Conservation (phyloP, 92 coral and sea anemone genomes). For the Parazoanthus atlanticus region DNA sequence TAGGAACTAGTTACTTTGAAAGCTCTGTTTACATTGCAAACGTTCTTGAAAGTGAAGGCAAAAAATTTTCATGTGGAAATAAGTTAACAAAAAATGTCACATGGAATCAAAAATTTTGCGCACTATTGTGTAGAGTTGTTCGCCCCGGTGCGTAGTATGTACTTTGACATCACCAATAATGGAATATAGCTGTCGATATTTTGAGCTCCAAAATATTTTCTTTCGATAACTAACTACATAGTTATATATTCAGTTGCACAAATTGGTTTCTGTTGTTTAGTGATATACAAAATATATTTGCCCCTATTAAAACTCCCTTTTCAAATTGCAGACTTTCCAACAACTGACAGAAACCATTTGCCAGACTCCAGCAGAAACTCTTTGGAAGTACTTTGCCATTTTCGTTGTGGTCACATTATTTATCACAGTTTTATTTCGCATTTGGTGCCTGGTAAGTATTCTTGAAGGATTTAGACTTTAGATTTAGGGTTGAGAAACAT, state of each 20-base stretch:
- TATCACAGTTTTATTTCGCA: not conserved
- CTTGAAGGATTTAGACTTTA: too few relatives aligned
- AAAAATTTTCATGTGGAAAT: not conserved
- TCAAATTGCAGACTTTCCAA: not conserved
- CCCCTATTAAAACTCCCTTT: not conserved
- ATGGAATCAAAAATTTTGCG: not conserved
- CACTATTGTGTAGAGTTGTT: not conserved
- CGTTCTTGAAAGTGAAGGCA: not conserved
- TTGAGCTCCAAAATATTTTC: not conserved
- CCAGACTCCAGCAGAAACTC: not conserved
- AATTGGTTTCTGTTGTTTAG: not conserved
- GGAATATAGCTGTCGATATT: not conserved
- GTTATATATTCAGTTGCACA: not conserved
- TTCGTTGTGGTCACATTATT: not conserved
- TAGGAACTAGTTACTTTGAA: not conserved
- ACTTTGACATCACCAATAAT: too few relatives aligned
- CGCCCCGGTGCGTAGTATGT: not conserved
- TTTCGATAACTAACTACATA: too few relatives aligned
- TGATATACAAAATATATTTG: not conserved
- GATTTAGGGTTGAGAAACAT: too few relatives aligned
- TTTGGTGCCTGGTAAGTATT: not conserved
- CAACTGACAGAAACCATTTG: not conserved
- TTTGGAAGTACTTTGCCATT: not conserved
- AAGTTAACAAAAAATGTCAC: not conserved
- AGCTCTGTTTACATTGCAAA: not conserved